Base-by-base conservation (phyloP, 2,888 invertebrate genomes). In the Drosophila nr. fundita region DNA sequence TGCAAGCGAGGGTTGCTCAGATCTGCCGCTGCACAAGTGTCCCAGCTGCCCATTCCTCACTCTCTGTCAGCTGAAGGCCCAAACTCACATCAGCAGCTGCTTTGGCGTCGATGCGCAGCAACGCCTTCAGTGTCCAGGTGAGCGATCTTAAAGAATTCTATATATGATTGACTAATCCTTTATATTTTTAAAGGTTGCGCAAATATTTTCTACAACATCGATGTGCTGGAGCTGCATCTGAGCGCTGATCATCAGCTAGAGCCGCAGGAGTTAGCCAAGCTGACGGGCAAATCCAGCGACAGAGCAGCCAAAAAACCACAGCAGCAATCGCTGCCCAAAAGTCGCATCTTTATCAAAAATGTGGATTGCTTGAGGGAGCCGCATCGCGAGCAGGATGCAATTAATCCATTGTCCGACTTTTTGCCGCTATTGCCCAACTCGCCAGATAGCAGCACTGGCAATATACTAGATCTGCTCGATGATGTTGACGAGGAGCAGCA, bases 221-320 rank as follows among this genome's bases (percentile, higher is more conserved):
- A 95, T 83, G 95, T 95, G 0, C 91, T 96, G 0, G 93, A 95
- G 79, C 94, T 94, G 7, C 96, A 96, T 90, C 92, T 96, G 7
- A 94, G 95, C 30, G 94, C 95, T 83, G 96, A 96, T 90, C 96
- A 96, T 90, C 95, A 95, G 91, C 95, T 96, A 93, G 94, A 81
- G 34, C 68, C 79, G 8, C 70, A 70, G 32, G 87, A 87, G 54
- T 67, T 81, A n/a, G 34, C 73, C n/a, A 34, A 53, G 29, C 10
- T 78, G 8, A 62, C 62, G 4, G 54, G 42, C 11, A 73, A 75
- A 15, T 10, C 65, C 8, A 68, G 8, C 29, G 75, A 76, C 7
- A 40, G 53, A 24, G 5, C 40, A 4, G 30, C 54, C 21, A 70
- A 68, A 24, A 71, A 63, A 8, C 5, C 58, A 15, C 72, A 50